Evolutionary conservation across 2,888 invertebrate genomes (phyloP).

Genomic region (Agonopterix heracliana): DNA sequence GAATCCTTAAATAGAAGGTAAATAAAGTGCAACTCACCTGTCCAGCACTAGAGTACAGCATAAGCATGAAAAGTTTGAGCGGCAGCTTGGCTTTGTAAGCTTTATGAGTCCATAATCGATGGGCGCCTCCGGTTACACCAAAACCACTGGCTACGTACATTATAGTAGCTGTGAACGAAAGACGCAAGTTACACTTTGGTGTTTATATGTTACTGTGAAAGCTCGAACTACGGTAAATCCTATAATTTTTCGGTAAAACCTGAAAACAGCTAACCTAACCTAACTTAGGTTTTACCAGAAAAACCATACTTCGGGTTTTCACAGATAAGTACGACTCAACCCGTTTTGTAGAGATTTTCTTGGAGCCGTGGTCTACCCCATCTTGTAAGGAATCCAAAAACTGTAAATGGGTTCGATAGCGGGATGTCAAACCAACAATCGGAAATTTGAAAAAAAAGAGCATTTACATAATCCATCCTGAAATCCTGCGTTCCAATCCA

Average conservation of each 20-base stretch:
- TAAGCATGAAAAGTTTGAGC: slow-evolving; percentile 75
- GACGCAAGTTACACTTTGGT: neutral
- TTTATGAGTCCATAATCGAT: slow-evolving; percentile 81
- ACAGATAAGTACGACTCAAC: no score
- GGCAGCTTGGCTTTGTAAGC: slow-evolving; percentile 81
- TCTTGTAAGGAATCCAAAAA: no score
- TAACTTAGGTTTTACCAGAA: neutral
- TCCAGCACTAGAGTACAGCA: slow-evolving; percentile 79
- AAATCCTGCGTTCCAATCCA: no score
- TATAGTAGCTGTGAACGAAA: slow-evolving; percentile 61
- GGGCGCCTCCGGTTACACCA: slow-evolving; percentile 83
- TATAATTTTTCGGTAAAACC: neutral
- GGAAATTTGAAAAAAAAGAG: no score
- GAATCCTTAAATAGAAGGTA: neutral
- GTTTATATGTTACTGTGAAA: neutral
- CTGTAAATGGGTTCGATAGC: no score
- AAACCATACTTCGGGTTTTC: no score
- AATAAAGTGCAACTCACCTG: slow-evolving; percentile 67
- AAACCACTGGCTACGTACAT: slow-evolving; percentile 79
- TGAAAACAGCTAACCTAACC: neutral
- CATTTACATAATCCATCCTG: no score
- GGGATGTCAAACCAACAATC: no score
- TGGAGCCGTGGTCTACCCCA: neutral
- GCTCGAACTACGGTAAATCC: no score
- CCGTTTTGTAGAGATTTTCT: neutral